phyloP scores from a whole-genome alignment of 2,113 vertebrate species.

The Corythornis vintsioides region DNA sequence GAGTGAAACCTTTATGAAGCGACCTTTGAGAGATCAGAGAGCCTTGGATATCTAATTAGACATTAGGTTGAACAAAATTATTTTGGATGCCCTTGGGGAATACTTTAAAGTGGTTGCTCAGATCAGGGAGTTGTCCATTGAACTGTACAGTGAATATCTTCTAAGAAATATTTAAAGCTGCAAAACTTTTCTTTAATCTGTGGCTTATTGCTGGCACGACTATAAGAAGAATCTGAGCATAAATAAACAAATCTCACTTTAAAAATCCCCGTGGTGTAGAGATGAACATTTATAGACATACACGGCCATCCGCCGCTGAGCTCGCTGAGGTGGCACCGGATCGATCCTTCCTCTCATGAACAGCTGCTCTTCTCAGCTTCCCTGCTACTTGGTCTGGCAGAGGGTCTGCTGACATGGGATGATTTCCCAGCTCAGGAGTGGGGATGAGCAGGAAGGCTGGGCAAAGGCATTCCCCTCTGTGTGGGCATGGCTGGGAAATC shows the following conservation, averaged over 20 bases:
- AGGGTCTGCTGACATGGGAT: background rate
- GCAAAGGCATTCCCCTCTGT: background rate
- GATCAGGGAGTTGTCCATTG: slow-evolving; percentile 60
- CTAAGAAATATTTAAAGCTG: slow-evolving; percentile 4
- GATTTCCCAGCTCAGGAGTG: background rate
- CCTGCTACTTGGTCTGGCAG: background rate
- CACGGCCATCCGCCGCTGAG: background rate
- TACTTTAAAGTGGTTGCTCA: slow-evolving; percentile 67
- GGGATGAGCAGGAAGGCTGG: background rate
- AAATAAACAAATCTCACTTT: slow-evolving; percentile 48
- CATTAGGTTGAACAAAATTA: slow-evolving; percentile 43
- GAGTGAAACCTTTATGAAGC: slow-evolving; percentile 46
- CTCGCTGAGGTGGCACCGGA: background rate
- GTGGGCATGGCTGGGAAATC: background rate
- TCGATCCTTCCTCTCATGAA: background rate
- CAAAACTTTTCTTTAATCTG: slow-evolving; percentile 59
- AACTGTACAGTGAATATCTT: slow-evolving; percentile 17
- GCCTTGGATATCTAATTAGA: slow-evolving; percentile 43
- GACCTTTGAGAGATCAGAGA: slow-evolving; percentile 46
- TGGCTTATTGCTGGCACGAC: slow-evolving; percentile 45
- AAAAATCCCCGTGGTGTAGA: slow-evolving; percentile 40
- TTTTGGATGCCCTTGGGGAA: slow-evolving; percentile 48
- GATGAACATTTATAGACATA: slow-evolving; percentile 8
- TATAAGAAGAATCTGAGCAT: slow-evolving; percentile 42
- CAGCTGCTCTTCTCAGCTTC: background rate